Conservation (phyloP, 2,113 vertebrate species). For the Megaceryle torquata region DNA sequence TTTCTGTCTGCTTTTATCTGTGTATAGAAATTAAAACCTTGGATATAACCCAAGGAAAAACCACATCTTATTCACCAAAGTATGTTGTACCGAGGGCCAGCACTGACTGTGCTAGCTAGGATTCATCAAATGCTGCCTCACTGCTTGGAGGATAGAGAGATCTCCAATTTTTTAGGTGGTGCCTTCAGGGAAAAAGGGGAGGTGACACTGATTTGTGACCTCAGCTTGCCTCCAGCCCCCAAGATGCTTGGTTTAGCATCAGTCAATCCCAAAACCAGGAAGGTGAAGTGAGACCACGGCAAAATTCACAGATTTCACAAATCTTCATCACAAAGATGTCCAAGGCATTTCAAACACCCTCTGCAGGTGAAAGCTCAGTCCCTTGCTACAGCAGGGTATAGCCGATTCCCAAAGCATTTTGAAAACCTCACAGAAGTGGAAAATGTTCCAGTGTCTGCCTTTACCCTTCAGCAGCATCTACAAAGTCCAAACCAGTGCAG, state of each 20-base stretch:
- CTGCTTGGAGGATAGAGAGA: background rate
- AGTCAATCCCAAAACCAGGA: background rate
- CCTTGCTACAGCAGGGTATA: background rate
- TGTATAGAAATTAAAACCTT: background rate
- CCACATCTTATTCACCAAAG: background rate
- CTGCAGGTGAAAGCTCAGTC: background rate
- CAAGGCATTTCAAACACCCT: background rate
- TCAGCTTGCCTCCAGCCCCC: background rate
- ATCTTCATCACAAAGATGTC: background rate
- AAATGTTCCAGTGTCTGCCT: background rate
- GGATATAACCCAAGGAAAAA: background rate
- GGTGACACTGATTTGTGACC: background rate
- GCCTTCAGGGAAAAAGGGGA: background rate
- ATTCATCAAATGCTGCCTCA: background rate
- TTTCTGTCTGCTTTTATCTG: conserved; percentile 21
- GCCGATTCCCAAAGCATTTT: background rate
- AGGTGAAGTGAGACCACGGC: background rate
- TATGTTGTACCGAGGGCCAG: fast-evolving
- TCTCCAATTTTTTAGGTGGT: background rate
- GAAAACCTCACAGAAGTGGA: background rate
- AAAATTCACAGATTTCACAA: background rate
- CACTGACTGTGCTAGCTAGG: background rate
- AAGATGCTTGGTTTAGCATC: background rate
- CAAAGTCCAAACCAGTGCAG: background rate
- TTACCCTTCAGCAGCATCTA: background rate